These are phyloP conservation scores for Ophraella communa DNA, from an alignment of 2,888 invertebrate genomes.

Conservation along the genomic window DNA sequence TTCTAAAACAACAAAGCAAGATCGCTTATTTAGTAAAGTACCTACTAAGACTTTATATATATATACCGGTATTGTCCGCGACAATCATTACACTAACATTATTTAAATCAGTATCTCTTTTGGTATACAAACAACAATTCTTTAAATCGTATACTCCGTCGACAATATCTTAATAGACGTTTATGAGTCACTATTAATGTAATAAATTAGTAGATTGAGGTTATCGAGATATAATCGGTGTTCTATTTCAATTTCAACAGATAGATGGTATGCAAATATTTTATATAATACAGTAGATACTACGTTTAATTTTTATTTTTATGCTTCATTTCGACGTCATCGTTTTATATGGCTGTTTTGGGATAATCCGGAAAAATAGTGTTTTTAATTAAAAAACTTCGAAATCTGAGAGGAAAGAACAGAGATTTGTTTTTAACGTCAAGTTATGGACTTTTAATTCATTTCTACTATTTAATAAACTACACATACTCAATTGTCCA, in stretches of 20 bases:
- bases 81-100: constrained; percentile 35
- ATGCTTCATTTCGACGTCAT: too few relatives aligned
- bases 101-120: constrained; percentile 36
- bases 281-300: background rate
- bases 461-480: too few relatives aligned
- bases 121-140: constrained; percentile 16
- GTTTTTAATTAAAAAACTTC: too few relatives aligned
- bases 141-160: constrained; percentile 19
- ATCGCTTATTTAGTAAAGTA: constrained; percentile 26
- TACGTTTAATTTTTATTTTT: too few relatives aligned
- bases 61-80: constrained; percentile 28
- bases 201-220: background rate
- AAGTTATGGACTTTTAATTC: too few relatives aligned
- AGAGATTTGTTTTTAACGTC: too few relatives aligned
- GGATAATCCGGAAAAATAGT: too few relatives aligned
- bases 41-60: background rate
- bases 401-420: too few relatives aligned
- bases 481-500: too few relatives aligned
- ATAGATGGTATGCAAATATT: background rate
- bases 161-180: constrained; percentile 27
- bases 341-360: too few relatives aligned
- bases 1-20: constrained; percentile 27
- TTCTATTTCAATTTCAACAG: background rate
- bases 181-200: constrained; percentile 25
- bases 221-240: background rate